Evolutionary conservation across 2,113 vertebrate species (phyloP), one percentile per base, ranked within the genome.

Genomic region (Alectura lathami): DNA sequence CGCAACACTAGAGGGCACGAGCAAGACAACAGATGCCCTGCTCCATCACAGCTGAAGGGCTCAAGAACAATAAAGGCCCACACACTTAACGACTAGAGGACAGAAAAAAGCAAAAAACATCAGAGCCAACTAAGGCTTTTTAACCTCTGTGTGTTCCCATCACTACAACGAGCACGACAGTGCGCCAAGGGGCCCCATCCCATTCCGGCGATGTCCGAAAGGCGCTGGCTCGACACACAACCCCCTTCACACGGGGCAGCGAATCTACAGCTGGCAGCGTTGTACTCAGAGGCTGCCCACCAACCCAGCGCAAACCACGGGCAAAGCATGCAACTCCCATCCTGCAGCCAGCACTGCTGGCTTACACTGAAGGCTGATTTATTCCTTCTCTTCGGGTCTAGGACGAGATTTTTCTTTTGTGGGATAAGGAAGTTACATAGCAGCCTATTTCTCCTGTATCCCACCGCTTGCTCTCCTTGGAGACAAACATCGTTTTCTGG

Each of bases 1-100:
- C 42, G 43, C 48, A 89, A 94, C 87, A 72, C 81, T 64, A 75
- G 77, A 94, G 84, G 89, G 69, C 87, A 94, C 11, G 62, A 96
- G 69, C 62, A 89, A 87, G 77, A 47, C 74, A 86, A 89, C 34
- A 40, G 59, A 66, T 62, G 64, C 11, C 76, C 73, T 30, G 3
- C 3, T 42, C 59, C 74, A 77, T 36, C 54, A 74, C 26, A 0
- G 5, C 72, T 21, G 42, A 78, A 56, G 67, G 86, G 56, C 51
- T 77, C 43, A 51, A 36, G 17, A 11, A 48, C 18, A 79, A 38
- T 22, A 56, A 74, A 86, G 81, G 56, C 56, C 72, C 86, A 67
- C 0, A 1, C 74, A 54, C 54, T 74, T 77, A 59, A 45, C 89
- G 50, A 76, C 26, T 3, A 23, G 17, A 59, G 64, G 63, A 80